These are phyloP conservation scores for Apteryx owenii DNA, from an alignment of 2,113 vertebrate genomes.

Conservation along the genomic window DNA sequence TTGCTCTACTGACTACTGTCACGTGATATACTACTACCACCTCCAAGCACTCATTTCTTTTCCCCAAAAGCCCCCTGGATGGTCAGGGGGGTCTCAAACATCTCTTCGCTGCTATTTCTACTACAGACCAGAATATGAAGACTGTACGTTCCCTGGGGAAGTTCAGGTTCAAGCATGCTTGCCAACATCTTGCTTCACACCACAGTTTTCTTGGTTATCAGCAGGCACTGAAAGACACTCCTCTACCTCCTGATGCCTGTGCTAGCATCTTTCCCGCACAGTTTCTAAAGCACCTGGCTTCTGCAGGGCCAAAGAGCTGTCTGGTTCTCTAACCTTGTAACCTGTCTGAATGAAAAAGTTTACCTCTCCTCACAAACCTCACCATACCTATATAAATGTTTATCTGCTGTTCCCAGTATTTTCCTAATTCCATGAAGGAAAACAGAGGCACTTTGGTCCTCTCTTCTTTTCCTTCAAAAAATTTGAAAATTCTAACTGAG, in stretches of 20 bases:
- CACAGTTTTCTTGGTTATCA: not conserved
- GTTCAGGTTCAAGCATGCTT: not conserved
- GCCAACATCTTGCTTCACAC: not conserved
- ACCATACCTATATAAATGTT: not conserved
- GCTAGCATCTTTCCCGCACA: rapidly evolving
- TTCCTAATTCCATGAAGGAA: not conserved
- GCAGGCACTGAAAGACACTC: not conserved
- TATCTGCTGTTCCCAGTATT: not conserved
- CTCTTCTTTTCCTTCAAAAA: not conserved
- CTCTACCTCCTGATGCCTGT: not conserved
- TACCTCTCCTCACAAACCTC: not conserved
- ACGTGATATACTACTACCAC: not conserved
- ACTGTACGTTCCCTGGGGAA: not conserved
- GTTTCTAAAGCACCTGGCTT: not conserved
- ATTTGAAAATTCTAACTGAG: not conserved
- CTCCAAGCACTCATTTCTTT: not conserved
- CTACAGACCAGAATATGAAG: not conserved
- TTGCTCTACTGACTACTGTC: not conserved
- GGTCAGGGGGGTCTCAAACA: not conserved
- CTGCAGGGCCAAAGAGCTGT: not conserved
- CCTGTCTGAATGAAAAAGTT: not conserved
- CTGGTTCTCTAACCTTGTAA: not conserved
- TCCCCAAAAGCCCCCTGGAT: not conserved
- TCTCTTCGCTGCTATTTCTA: not conserved
- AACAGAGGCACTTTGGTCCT: not conserved